Evolutionary conservation across 1,140 invertebrate genomes (phyloP), one percentile per base, ranked within the genome.

Genomic region (Diorhabda elongata): DNA sequence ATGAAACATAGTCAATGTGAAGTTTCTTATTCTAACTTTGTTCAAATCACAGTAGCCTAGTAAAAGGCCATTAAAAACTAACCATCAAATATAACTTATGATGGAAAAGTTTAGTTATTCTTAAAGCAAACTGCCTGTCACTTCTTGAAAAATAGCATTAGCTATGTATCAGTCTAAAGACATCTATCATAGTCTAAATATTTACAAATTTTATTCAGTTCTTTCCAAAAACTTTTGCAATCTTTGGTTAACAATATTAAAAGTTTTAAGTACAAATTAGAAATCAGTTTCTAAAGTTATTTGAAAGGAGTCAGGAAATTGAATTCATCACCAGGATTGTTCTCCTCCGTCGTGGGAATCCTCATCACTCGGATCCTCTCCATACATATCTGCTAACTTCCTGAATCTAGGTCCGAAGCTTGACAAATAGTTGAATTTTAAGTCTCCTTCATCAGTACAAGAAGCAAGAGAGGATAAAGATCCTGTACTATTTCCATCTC

Each of bases 311-410:
- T 61, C 58, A 61, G 26, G n/a, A 67, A 43, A 52, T 42, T 41
- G 64, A 64, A 69, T 58, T 83, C 80, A 92, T 86, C 90, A 92
- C 90, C 90, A 92, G 64, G 89, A 90, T 79, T 92, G 90, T 76
- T 90, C 89, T 65, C 88, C 88, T 8, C 88, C 88, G 61, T 87
- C 86, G 72, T 88, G 87, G 69, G 87, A 87, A 59, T 90, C 88
- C 66, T 88, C 84, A 76, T 95, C 93, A 75, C 90, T 92, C 9
- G 93, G 91, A 71, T 93, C 91, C 77, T 95, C 92, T 9, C 94
- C 95, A 81, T 98, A 99, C 95, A 99, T 98, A 78, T 98, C 94
- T 5, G 97, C 96, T 65, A 99, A 84, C 79, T 98, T 98, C 73
- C 95, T 89, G 87, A 99, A 99, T 67, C 96, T 87, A 47, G 96